Base-by-base conservation (phyloP, 2,113 vertebrate genomes). In the Rhineura floridana region DNA sequence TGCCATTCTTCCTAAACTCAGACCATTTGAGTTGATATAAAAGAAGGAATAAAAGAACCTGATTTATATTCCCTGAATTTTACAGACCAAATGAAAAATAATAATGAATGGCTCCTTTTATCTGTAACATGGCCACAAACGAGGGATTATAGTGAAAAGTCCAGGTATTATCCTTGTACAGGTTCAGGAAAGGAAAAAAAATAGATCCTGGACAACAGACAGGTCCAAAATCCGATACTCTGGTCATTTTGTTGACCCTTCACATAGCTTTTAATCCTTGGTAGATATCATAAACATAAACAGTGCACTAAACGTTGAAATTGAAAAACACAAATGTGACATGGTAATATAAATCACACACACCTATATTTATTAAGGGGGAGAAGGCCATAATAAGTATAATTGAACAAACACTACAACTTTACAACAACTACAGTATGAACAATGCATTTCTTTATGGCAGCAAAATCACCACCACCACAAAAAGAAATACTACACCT, bases 41-140 rank as follows among this genome's bases (percentile, higher is more conserved):
- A 30, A 73, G 42, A 77, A 77, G 21, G 13, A 13, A 48, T 2
- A 86, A 81, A 70, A 79, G 69, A 69, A 33, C 1, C 13, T 93
- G 92, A 94, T 95, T 95, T 91, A 94, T 94, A 59, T 59, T 55
- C 78, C 52, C 36, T 17, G 86, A 59, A 85, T 75, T 90, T 87
- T 90, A 63, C 39, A 17, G 25, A 82, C 36, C 67, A 81, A 81
- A 81, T 2, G 84, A 67, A 48, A 87, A 52, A 84, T 87, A 52
- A 84, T 87, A 91, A 94, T 89, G 23, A 90, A 93, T 92, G 89
- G 75, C 62, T 83, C 48, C 48, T 90, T n/a, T 84, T 90, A 50
- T 78, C 88, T n/a, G 67, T 19, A 77, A 9, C 44, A 70, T n/a
- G 52, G 33, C 36, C 23, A n/a, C 70, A 83, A 50, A 80, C 55